A percentile compares a stretch with the other conserved stretches of the same genome.
These are phyloP conservation scores for Rhopalosiphum nymphaeae DNA, from an alignment of 2,888 invertebrate genomes.

Conservation along the genomic window DNA sequence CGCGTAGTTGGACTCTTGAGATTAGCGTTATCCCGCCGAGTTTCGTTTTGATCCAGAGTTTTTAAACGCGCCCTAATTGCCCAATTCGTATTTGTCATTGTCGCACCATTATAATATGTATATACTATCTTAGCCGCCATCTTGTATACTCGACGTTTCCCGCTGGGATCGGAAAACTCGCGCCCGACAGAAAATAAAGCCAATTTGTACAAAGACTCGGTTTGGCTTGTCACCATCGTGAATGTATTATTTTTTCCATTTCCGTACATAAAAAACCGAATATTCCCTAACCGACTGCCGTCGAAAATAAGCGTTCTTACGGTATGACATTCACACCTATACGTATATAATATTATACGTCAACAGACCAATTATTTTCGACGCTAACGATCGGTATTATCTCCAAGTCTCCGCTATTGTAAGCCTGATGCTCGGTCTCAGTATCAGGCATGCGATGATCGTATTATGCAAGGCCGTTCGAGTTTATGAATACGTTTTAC, in stretches of 20 bases:
- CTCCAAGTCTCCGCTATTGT: background rate
- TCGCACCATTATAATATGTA: background rate
- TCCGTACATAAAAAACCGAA: background rate
- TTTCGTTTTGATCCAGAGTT: slow-evolving; percentile 6
- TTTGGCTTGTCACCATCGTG: background rate
- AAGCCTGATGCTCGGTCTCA: background rate
- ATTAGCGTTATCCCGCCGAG: background rate
- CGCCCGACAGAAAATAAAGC: background rate
- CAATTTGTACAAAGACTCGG: background rate
- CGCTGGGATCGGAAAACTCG: background rate
- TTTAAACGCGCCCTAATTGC: slow-evolving; percentile 9
- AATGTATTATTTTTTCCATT: background rate
- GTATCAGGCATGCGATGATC: background rate
- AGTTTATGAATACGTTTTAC: background rate
- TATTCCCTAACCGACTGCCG: background rate
- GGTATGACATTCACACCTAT: background rate
- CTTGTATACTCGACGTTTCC: background rate
- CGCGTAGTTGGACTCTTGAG: background rate
- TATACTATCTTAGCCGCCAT: background rate
- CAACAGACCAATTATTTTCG: background rate
- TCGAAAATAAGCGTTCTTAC: background rate
- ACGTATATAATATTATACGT: background rate
- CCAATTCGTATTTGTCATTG: background rate
- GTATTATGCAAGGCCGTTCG: background rate
- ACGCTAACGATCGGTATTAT: background rate